Base-by-base conservation (phyloP, 2,113 vertebrate genomes). In the Malurus elegans region DNA sequence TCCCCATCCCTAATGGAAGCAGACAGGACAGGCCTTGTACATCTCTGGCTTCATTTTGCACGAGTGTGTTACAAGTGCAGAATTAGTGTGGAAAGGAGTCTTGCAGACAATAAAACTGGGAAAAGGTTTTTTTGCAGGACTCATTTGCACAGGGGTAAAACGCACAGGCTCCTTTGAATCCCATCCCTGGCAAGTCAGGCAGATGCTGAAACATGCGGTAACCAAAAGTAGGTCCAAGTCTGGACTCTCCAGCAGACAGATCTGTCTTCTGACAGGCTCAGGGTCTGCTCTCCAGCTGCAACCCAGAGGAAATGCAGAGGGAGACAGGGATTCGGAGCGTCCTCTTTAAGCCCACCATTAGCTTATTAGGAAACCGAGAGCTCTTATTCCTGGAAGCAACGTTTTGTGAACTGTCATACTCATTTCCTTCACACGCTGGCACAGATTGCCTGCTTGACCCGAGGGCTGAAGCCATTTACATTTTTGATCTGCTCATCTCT, bases 401-500 rank as follows among this genome's bases (percentile, higher is more conserved):
- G 1, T 90, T 96, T 96, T 96, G 94, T 94, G 93, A 97, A 90
- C 93, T 97, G 94, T 92, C 94, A 97, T 69, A 81, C 69, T 91
- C 57, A 6, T 94, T 96, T 96, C 92, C 96, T 90, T 95, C 86
- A 95, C 93, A 81, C 88, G 8, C 85, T 83, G 82, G 88, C 95
- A 95, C 93, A 96, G 95, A 96, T 94, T 96, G 94, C 82, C 83
- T 96, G 83, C 95, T 86, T 95, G 93, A 96, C 93, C 94, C 4
- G 40, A 80, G 96, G 94, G 92, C 93, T 95, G 93, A 80, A 93
- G 86, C 84, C 92, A 92, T 96, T 96, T 97, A 92, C 92, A 93
- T 94, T 95, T 97, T 88, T 96, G 93, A 95, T 95, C 92, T 84
- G 79, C 90, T 93, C 83, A 66, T 97, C 95, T 94, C 92, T 94